Percentiles rank a stretch among this genome's conserved stretches.
Evolutionary conservation across 2,888 invertebrate species (phyloP).

Genomic region (Criorhina ranunculi): DNA sequence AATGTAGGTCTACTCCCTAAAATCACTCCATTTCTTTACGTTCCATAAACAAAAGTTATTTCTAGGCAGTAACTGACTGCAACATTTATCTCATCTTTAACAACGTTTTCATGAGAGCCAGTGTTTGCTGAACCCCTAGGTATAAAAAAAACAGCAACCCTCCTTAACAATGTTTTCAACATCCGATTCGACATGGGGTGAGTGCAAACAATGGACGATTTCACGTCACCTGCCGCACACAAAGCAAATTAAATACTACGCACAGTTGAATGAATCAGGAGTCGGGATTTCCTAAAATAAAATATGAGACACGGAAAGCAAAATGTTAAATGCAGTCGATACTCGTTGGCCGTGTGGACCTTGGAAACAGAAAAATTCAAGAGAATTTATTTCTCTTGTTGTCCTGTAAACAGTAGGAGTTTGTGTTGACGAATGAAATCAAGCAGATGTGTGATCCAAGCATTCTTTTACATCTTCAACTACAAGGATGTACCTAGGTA

Average conservation of each 20-base stretch:
- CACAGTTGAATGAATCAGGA: slow-evolving; percentile 70
- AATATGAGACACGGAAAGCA: slow-evolving; percentile 33
- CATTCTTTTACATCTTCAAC: not conserved
- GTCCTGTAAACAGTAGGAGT: slow-evolving; percentile 37
- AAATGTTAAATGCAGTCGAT: no score
- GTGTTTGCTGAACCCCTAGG: slow-evolving; percentile 51
- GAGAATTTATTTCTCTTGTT: slow-evolving; percentile 31
- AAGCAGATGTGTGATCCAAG: slow-evolving; percentile 31
- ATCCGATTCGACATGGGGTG: slow-evolving; percentile 76
- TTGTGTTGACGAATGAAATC: slow-evolving; percentile 5
- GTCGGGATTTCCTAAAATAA: slow-evolving; percentile 71
- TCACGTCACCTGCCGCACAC: slow-evolving; percentile 85
- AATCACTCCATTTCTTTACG: slow-evolving; percentile 29
- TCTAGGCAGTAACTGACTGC: slow-evolving; percentile 39
- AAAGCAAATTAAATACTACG: slow-evolving; percentile 77
- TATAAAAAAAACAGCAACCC: slow-evolving; percentile 58
- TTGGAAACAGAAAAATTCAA: slow-evolving; percentile 25
- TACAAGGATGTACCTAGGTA: no score
- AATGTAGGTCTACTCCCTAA: not conserved
- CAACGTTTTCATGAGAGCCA: slow-evolving; percentile 67
- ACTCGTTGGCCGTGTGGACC: slow-evolving; percentile 16
- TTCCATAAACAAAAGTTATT: slow-evolving; percentile 48
- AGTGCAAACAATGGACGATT: slow-evolving; percentile 84
- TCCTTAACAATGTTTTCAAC: slow-evolving; percentile 77
- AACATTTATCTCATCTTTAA: slow-evolving; percentile 73